Evolutionary conservation across 2,797 vertebrate species (phyloP), one percentile per base, ranked within the genome.

Genomic region (Philypnodon macrostomus): DNA sequence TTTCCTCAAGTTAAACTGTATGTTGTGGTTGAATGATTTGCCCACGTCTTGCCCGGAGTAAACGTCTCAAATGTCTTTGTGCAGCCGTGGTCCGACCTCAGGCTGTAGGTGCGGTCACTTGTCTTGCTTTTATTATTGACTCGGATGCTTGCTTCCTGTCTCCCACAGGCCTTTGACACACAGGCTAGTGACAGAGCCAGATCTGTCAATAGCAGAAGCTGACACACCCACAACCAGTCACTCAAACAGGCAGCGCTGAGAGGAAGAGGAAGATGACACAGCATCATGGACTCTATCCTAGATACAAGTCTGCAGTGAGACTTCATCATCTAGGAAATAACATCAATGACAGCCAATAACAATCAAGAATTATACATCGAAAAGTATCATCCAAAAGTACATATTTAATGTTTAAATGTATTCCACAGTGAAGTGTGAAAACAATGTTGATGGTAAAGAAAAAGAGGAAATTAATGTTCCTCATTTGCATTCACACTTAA

Each of bases 181-280:
- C 58, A 77, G 63, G 67, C 74, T 36, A 78, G 77, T 67, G 73
- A 69, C 76, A 64, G 65, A 60, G 69, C 63, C 61, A 37, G 71
- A 80, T 77, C 75, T 81, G 75, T 79, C 72, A 79, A 58, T 61
- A 62, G 51, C 75, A 63, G 79, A 77, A 46, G 58, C 40, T 30
- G 58, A 54, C 79, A 77, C 85, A 55, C 80, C 80, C 75, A 63
- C 73, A 0, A 31, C 18, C 53, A 53, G 58, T 79, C 75, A 68
- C 23, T 81, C 73, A 75, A 41, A 58, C 60, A n/a, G n/a, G n/a
- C n/a, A 7, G 41, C 5, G 19, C 47, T 57, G 14, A 51, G 30
- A 73, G 63, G 68, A 79, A 85, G 59, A 64, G 78, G 79, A 77
- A 77, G 74, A 76, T 81, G 79, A 84, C 75, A 62, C 77, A 68